A percentile compares a stretch with the other conserved stretches of the same genome.
These are phyloP conservation scores for Hypocryptadius cinnamomeus DNA, from an alignment of 2,113 vertebrate genomes.

Conservation along the genomic window DNA sequence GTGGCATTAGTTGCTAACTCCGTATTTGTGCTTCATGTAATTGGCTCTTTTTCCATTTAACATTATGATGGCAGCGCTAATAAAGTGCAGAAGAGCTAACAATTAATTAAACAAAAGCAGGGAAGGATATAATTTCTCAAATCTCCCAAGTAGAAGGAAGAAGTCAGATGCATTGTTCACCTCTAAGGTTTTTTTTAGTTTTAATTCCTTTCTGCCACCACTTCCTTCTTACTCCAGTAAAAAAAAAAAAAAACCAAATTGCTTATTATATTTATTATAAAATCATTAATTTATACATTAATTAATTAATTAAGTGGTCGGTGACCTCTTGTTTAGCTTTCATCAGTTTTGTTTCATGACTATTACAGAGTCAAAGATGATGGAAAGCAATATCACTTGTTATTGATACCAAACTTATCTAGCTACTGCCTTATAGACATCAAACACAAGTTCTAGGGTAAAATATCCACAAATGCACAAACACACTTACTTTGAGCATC, in stretches of 20 bases:
- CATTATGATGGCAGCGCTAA: not conserved
- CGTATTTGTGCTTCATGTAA: not conserved
- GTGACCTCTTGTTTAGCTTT: not conserved
- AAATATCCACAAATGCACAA: not conserved
- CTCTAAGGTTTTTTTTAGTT: not conserved
- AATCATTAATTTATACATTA: not conserved
- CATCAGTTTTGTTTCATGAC: not conserved
- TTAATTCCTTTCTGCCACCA: not conserved
- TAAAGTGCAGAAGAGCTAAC: not conserved
- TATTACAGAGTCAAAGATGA: not conserved
- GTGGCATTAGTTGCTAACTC: not conserved
- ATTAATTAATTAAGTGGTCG: not conserved
- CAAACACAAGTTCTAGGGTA: not conserved
- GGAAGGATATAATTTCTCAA: not conserved
- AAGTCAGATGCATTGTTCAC: not conserved
- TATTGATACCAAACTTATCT: not conserved
- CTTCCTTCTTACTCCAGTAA: not conserved
- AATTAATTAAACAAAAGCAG: not conserved
- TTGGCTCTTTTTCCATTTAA: not conserved
- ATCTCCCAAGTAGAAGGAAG: not conserved
- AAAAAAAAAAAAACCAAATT: too few species aligned
- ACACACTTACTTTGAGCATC: constrained; percentile 72
- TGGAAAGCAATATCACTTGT: not conserved
- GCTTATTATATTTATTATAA: not conserved
- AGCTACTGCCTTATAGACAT: not conserved